These are phyloP conservation scores for Callaeas wilsoni DNA, from an alignment of 2,113 vertebrate species.

Conservation along the genomic window DNA sequence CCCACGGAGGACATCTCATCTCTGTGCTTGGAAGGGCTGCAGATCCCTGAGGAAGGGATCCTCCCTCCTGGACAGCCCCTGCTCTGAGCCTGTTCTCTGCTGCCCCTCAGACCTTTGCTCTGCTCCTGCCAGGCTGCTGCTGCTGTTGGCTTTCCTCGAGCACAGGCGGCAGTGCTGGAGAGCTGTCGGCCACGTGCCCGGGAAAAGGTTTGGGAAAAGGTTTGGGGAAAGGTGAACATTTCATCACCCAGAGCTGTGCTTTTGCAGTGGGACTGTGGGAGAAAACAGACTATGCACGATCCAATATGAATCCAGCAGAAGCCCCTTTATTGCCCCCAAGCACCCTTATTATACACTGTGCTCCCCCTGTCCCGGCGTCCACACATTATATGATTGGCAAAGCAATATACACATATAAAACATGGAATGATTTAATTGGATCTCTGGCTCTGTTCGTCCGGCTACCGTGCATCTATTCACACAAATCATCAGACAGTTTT, in stretches of 20 bases:
- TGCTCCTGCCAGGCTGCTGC: neutral
- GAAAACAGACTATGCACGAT: no score
- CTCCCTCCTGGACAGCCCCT: neutral
- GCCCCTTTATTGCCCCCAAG: no score
- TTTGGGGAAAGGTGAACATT: neutral
- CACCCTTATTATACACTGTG: no score
- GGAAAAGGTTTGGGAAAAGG: neutral
- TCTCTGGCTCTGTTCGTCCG: no score
- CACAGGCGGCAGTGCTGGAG: constrained; percentile 28
- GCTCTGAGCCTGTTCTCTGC: accelerated
- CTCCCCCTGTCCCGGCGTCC: no score
- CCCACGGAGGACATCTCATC: neutral
- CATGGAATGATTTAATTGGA: no score
- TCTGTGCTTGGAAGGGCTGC: accelerated
- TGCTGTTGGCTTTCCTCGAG: neutral
- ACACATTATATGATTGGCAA: no score
- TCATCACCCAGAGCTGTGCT: neutral
- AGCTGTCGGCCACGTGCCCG: neutral
- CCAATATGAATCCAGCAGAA: no score
- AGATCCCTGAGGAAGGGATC: neutral
- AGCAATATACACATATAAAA: no score
- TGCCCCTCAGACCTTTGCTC: accelerated
- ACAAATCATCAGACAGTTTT: no score
- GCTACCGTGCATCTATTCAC: no score
- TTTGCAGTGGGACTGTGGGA: no score